These are phyloP conservation scores for Catotricha subobsoleta DNA, from an alignment of 2,888 invertebrate species.

Conservation along the genomic window DNA sequence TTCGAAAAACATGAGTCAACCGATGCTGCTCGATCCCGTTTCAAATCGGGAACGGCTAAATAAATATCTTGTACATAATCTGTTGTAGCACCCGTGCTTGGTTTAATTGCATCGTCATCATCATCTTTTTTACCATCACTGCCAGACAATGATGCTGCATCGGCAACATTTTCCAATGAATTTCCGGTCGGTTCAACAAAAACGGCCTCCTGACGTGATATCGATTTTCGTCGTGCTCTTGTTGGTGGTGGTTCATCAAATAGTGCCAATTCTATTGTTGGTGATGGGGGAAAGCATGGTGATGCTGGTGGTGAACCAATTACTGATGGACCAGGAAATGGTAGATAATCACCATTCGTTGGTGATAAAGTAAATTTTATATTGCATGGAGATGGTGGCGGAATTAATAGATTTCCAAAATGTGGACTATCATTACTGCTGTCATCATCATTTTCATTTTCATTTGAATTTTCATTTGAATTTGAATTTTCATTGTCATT, in stretches of 20 bases:
- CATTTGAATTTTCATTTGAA: conserved; percentile 1
- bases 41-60: conserved; percentile 64
- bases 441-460: too few relatives aligned
- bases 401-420: conserved; percentile 30
- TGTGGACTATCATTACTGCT: conserved; percentile 29
- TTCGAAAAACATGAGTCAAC: conserved; percentile 76
- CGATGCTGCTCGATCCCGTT: conserved; percentile 69
- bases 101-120: conserved; percentile 21
- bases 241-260: conserved; percentile 14
- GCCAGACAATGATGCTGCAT: conserved; percentile 31
- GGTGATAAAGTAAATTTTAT: conserved; percentile 47
- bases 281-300: conserved; percentile 27
- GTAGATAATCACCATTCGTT: conserved; percentile 26
- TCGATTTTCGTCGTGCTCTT: conserved; percentile 47
- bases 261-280: conserved; percentile 11
- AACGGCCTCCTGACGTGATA: conserved; percentile 67
- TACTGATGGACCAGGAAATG: conserved; percentile 29
- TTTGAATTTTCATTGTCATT: conserved; percentile 28
- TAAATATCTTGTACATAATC: conserved; percentile 50
- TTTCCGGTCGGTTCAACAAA: conserved; percentile 56
- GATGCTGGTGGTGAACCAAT: conserved; percentile 26
- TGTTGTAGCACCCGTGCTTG: conserved; percentile 7
- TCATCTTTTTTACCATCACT: conserved; percentile 12
- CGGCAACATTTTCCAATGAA: conserved; percentile 40
- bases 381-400: conserved; percentile 32